Evolutionary conservation across 2,113 vertebrate species (phyloP).

Genomic region (Thryonomys swinderianus): DNA sequence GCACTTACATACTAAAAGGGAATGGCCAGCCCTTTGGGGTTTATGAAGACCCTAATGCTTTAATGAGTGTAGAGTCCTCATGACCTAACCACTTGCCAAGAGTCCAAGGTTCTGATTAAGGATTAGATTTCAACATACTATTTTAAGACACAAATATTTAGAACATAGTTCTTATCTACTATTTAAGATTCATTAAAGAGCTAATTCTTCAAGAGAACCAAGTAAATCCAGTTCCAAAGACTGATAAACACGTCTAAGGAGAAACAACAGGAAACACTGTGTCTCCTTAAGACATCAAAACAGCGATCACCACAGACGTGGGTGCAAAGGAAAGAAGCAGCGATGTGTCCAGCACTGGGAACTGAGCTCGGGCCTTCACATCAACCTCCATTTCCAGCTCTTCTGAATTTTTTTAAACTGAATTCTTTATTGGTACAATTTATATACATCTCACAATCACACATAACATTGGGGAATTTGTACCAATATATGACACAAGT

Average conservation of each 20-base stretch:
- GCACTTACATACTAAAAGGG: no score
- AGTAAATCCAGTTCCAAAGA: not conserved
- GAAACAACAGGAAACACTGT: not conserved
- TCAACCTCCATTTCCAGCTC: not conserved
- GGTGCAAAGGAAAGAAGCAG: not conserved
- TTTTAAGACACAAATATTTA: not conserved
- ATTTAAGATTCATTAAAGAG: not conserved
- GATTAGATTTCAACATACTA: not conserved
- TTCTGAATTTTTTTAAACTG: not conserved
- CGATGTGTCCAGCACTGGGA: not conserved
- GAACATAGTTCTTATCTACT: not conserved
- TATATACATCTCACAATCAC: no score
- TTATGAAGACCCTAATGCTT: not conserved
- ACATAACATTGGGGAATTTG: no score
- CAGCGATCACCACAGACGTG: not conserved
- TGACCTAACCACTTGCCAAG: not conserved
- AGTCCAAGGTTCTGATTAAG: no score
- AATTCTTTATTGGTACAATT: no score
- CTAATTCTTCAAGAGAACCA: not conserved
- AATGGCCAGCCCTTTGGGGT: not conserved
- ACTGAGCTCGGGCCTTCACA: not conserved
- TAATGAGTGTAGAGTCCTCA: accelerated
- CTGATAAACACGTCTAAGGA: not conserved
- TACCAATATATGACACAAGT: no score
- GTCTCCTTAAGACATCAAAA: not conserved